Percentiles rank a stretch among this genome's conserved stretches.
phyloP scores from a whole-genome alignment of 2,888 invertebrate genomes.

The Drosophila colorata region DNA sequence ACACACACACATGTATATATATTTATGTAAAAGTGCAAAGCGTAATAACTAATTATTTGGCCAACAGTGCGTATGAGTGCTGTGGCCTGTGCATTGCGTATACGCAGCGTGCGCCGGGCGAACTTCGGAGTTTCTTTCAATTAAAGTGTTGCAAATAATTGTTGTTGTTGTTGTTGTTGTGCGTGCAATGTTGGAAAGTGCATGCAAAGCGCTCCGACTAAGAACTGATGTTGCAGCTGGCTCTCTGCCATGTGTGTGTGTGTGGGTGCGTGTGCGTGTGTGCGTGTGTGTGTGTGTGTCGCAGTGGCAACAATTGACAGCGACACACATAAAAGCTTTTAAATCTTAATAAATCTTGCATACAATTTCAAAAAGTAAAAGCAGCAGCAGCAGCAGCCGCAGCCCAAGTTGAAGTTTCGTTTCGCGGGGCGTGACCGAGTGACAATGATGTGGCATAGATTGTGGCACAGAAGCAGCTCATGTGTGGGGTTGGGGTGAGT shows the following conservation, averaged over 20 bases:
- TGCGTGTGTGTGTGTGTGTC: conserved; percentile 26
- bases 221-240: no score
- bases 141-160: conserved; percentile 60
- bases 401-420: conserved; percentile 45
- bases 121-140: conserved; percentile 46
- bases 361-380: conserved; percentile 76
- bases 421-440: conserved; percentile 60
- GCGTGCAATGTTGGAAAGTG: conserved; percentile 30
- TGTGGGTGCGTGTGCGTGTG: conserved; percentile 18
- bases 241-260: conserved; percentile 20
- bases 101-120: conserved; percentile 20
- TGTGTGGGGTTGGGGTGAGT: no score
- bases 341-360: conserved; percentile 81
- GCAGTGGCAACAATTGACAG: conserved; percentile 70
- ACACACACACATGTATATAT: neutral
- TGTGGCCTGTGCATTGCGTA: conserved; percentile 20
- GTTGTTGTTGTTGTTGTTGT: conserved; percentile 30
- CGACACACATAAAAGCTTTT: conserved; percentile 79
- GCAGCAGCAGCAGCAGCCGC: conserved; percentile 28
- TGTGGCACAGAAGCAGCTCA: conserved; percentile 31
- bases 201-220: conserved; percentile 11
- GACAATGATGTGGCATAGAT: conserved; percentile 68
- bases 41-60: conserved; percentile 38
- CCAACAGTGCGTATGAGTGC: conserved; percentile 44
- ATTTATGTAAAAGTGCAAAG: neutral